A percentile compares a stretch with the other conserved stretches of the same genome.
phyloP scores from a whole-genome alignment of 2,113 vertebrate genomes.

The Onychorhynchus coronatus region DNA sequence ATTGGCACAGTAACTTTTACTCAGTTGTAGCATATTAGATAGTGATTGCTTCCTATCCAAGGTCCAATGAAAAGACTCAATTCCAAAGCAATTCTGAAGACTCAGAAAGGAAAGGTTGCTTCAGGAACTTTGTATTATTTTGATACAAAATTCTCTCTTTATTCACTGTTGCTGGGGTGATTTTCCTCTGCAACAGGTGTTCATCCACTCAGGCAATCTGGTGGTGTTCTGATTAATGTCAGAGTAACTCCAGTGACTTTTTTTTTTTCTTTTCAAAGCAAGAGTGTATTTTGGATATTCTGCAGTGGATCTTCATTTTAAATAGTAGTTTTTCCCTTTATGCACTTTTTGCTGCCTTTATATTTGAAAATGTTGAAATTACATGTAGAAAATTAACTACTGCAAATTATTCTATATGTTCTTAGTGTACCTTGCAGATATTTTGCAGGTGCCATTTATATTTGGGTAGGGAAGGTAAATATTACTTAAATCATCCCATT shows the following conservation, averaged over 20 bases:
- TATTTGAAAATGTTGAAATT: background rate
- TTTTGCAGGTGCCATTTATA: background rate
- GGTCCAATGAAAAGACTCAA: background rate
- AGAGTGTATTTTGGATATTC: background rate
- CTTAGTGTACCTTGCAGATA: background rate
- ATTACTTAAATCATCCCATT: background rate
- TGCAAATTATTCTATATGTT: background rate
- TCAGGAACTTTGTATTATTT: background rate
- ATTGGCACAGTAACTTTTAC: background rate
- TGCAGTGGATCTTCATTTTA: background rate
- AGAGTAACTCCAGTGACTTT: background rate
- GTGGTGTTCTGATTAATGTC: background rate
- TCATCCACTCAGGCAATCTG: background rate
- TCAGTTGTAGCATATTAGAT: background rate
- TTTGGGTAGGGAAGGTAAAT: background rate
- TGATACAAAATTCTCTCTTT: background rate
- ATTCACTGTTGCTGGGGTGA: background rate
- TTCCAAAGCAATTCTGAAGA: background rate
- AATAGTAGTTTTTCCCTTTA: background rate
- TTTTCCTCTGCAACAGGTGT: background rate
- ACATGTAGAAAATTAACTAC: background rate
- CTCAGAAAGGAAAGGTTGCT: background rate
- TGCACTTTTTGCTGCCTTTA: background rate
- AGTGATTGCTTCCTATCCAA: rapidly evolving
- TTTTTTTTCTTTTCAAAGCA: background rate